phyloP scores from a whole-genome alignment of 2,113 vertebrate species.

The Scartelaos histophorus region DNA sequence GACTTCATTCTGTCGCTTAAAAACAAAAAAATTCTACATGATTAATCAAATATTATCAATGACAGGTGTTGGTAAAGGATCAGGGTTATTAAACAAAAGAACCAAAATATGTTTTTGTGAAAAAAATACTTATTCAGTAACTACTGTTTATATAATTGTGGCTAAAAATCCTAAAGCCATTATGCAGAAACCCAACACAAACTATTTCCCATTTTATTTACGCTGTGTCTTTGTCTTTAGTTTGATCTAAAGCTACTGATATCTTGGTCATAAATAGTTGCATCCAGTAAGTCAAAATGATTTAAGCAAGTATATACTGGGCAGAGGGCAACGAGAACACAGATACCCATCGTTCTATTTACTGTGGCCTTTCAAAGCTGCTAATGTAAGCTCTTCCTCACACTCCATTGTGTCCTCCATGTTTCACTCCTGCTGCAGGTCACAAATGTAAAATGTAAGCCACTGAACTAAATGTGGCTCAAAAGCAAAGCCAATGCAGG shows the following conservation, averaged over 20 bases:
- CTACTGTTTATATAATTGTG: no score
- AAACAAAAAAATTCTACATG: no score
- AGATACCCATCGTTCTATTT: not conserved
- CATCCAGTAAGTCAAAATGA: not conserved
- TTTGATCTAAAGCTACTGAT: not conserved
- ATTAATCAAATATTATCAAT: no score
- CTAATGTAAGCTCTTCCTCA: conserved; percentile 4
- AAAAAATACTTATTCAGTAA: no score
- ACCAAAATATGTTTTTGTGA: no score
- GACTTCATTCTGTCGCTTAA: not conserved
- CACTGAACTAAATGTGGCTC: conserved; percentile 28
- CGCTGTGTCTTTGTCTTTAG: not conserved
- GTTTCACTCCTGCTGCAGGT: conserved; percentile 17
- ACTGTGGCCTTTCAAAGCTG: not conserved
- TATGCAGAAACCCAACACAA: no score
- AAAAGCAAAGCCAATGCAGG: conserved; percentile 45
- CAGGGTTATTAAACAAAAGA: no score
- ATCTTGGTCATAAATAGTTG: not conserved
- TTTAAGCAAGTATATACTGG: not conserved
- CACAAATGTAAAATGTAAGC: conserved; percentile 22
- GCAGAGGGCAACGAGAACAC: conserved; percentile 1
- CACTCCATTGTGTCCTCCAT: conserved; percentile 19
- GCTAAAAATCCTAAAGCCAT: no score
- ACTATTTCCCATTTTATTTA: not conserved
- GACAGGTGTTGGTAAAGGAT: no score